Base-by-base conservation (phyloP, 2,113 vertebrate species). In the Myxocyprinus asiaticus region DNA sequence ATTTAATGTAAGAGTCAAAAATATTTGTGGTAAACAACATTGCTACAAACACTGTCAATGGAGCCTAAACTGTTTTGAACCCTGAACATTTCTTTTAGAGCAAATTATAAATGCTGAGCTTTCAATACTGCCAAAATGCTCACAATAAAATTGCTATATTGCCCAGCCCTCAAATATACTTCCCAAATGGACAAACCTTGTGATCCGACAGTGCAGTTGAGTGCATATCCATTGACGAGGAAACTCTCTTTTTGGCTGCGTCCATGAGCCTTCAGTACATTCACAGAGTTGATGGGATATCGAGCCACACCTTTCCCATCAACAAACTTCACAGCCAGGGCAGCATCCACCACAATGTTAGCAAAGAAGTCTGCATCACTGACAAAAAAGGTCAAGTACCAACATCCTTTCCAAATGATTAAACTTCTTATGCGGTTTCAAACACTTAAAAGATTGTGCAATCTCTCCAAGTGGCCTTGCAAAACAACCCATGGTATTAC, bases 341-440 rank as follows among this genome's bases (percentile, higher is more conserved):
- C 90, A 47, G 96, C 98, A 70, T 99, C 98, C 69, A 99, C 98
- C 73, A 98, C 98, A 91, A 99, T 96, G 76, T 95, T 95, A 7
- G 96, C 93, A 81, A 99, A 99, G 85, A 98, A 98, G 53, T 99
- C 96, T 5, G 94, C 87, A 58, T 98, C 96, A 85, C 98, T 99
- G 87, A 67, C 44, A 0, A 1, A 9, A 33, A 33, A 4, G 42
- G 90, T 93, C 81, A 93, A 93, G 92, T 88, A 43, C 33, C 50
- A 69, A 55, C 62, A 58, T 58, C 14, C 6, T 5, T 55, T 4
- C 22, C 4, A 3, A 12, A 55, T 55, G 4, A 55, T 55, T 55
- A 58, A n/a, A 33, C 22, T 33, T 33, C 22, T 33, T 33, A 33
- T 33, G 22, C 22, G 3, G 3, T 33, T 33, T 33, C 22, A 33